These are phyloP conservation scores for Gambusia yucatana DNA, from an alignment of 2,797 vertebrate genomes.

Conservation along the genomic window DNA sequence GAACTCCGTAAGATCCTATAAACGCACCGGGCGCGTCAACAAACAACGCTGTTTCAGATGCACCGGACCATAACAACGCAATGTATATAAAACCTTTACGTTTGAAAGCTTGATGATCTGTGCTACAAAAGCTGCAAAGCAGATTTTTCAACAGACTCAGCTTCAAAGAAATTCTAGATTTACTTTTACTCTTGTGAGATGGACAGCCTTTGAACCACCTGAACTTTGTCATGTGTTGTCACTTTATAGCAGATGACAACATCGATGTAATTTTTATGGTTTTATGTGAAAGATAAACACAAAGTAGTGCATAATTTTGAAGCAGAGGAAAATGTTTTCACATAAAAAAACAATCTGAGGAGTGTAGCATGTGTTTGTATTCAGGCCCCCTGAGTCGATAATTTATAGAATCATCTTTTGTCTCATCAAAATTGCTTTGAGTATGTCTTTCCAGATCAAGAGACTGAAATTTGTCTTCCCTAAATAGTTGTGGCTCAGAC, in stretches of 20 bases:
- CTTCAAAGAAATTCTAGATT: not conserved
- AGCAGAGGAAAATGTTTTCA: not conserved
- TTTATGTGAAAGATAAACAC: not conserved
- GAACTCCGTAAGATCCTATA: constrained; percentile 43
- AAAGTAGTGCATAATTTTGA: not conserved
- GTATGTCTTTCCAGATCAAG: not conserved
- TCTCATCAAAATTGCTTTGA: not conserved
- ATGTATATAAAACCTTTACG: constrained; percentile 15
- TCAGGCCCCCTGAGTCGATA: not conserved
- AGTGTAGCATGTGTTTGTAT: not conserved
- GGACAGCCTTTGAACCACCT: not conserved
- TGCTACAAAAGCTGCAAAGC: constrained; percentile 2
- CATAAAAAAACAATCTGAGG: not conserved
- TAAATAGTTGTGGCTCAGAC: not conserved
- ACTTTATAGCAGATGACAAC: not conserved
- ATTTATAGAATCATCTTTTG: not conserved
- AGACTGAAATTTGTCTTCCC: not conserved
- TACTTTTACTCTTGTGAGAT: not conserved
- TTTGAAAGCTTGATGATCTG: constrained; percentile 19
- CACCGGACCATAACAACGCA: constrained; percentile 33
- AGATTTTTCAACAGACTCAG: constrained; percentile 2
- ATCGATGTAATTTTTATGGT: not conserved
- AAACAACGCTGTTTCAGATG: constrained; percentile 25
- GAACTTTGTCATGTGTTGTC: not conserved
- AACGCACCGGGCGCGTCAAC: constrained; percentile 22